phyloP scores from a whole-genome alignment of 2,113 vertebrate genomes.

The Ceyx cyanopectus region DNA sequence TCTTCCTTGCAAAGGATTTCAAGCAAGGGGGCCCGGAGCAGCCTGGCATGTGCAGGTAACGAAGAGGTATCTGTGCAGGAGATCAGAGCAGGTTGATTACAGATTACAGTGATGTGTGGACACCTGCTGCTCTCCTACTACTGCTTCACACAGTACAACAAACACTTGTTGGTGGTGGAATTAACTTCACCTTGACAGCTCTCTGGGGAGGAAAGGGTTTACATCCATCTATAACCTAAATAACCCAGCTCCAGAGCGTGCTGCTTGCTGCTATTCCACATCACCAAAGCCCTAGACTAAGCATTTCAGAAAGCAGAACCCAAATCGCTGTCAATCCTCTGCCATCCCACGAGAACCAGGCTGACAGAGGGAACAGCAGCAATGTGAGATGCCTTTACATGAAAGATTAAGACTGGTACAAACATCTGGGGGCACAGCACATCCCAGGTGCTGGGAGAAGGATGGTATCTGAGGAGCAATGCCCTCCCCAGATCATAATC shows the following conservation, averaged over 20 bases:
- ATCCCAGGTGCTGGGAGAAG: neutral
- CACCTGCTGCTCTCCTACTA: neutral
- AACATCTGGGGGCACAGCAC: neutral
- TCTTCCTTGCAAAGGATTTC: neutral
- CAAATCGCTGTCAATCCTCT: constrained; percentile 13
- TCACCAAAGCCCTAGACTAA: neutral
- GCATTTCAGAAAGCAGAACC: constrained; percentile 20
- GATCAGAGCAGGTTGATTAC: neutral
- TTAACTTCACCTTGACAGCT: constrained; percentile 13
- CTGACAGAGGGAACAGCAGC: neutral
- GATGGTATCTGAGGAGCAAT: neutral
- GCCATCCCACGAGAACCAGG: neutral
- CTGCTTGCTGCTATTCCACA: neutral
- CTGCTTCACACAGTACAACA: neutral
- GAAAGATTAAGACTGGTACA: neutral
- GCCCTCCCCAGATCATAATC: neutral
- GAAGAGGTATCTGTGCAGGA: neutral
- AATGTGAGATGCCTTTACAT: neutral
- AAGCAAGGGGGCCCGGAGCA: neutral
- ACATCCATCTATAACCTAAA: neutral
- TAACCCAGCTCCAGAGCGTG: neutral
- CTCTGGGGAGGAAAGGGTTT: neutral
- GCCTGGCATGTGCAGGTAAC: neutral
- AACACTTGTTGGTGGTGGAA: neutral
- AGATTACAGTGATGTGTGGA: neutral